A percentile compares a stretch with the other conserved stretches of the same genome.
phyloP scores from a whole-genome alignment of 2,888 invertebrate genomes.

The Teleiodes luculella region DNA sequence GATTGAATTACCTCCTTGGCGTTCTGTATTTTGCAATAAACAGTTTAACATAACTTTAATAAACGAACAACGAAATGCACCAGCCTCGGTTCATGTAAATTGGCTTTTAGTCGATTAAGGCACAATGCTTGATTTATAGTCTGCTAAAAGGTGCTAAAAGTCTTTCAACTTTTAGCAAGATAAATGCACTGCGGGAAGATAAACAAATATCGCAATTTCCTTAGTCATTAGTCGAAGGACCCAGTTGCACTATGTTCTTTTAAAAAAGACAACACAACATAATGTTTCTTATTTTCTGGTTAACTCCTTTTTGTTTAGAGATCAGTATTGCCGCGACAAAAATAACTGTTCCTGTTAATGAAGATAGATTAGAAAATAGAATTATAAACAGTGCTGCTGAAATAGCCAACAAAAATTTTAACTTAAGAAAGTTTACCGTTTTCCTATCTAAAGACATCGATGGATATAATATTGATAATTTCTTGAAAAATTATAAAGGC shows the following conservation, averaged over 20 bases:
- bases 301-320: neutral
- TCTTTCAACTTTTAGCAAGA: neutral
- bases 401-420: slow-evolving; percentile 51
- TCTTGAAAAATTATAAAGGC: slow-evolving; percentile 46
- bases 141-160: slow-evolving; percentile 6
- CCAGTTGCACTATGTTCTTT: too few species aligned
- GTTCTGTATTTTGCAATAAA: too few species aligned
- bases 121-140: slow-evolving; percentile 12
- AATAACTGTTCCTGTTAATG: slow-evolving; percentile 16
- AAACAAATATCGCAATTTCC: neutral
- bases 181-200: neutral
- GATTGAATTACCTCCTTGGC: too few species aligned
- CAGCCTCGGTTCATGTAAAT: neutral
- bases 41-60: neutral
- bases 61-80: neutral
- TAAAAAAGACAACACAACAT: neutral
- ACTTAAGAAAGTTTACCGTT: slow-evolving; percentile 39
- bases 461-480: slow-evolving; percentile 35
- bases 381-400: slow-evolving; percentile 39
- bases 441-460: slow-evolving; percentile 45
- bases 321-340: slow-evolving; percentile 19
- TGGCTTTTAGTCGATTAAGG: neutral
- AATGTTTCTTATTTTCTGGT: neutral
- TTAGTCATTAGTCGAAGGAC: neutral
- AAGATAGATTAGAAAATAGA: slow-evolving; percentile 24